Evolutionary conservation across 2,888 invertebrate genomes (phyloP).

Genomic region (Pterostichus madidus): DNA sequence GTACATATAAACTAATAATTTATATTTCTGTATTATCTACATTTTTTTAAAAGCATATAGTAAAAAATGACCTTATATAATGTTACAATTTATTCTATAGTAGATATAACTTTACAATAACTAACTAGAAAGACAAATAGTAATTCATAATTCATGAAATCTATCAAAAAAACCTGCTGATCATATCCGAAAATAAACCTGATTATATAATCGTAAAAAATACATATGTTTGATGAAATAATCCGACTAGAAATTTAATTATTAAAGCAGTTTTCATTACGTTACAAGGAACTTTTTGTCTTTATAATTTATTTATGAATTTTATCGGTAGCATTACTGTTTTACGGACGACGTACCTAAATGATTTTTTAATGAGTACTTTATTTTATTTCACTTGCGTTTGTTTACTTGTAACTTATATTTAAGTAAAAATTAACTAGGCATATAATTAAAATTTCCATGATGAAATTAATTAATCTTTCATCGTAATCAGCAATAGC

Average conservation of each 20-base stretch:
- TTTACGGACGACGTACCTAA: slow-evolving; percentile 43
- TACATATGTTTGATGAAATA: slow-evolving; percentile 53
- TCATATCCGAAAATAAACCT: slow-evolving; percentile 15
- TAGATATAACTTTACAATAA: no score
- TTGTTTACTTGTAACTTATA: neutral
- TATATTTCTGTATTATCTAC: no score
- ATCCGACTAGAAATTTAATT: slow-evolving; percentile 50
- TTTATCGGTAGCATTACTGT: slow-evolving; percentile 59
- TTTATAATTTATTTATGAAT: slow-evolving; percentile 66
- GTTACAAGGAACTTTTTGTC: slow-evolving; percentile 54
- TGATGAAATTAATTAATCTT: slow-evolving; percentile 38
- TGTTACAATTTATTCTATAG: no score
- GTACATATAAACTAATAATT: no score
- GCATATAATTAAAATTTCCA: neutral
- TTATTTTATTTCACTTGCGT: slow-evolving; percentile 30
- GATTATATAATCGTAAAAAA: slow-evolving; percentile 31
- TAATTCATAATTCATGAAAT: no score
- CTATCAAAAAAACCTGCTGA: neutral
- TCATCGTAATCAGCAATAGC: slow-evolving; percentile 24
- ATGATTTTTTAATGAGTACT: slow-evolving; percentile 56
- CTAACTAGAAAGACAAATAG: no score
- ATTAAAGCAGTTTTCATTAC: slow-evolving; percentile 45
- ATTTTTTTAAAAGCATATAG: no score
- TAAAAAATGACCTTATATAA: no score
- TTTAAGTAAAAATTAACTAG: neutral